Base-by-base conservation (phyloP, 2,113 vertebrate genomes). In the Mastomys coucha region DNA sequence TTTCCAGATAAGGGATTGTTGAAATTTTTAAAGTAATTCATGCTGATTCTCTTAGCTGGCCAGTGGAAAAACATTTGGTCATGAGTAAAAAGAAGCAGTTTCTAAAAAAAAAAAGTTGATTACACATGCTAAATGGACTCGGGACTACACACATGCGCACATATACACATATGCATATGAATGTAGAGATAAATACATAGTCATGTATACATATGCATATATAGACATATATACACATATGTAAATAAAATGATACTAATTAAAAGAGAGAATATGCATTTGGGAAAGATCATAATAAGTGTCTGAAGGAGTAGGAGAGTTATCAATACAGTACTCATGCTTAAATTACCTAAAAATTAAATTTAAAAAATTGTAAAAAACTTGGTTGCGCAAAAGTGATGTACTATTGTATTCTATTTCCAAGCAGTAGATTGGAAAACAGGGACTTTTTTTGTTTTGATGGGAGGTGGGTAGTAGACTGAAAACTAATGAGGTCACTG, bases 51-150 rank as follows among this genome's bases (percentile, higher is more conserved):
- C 31, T 56, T 72, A 49, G 80, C 58, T 86, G 11, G 22, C n/a
- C 91, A 92, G 60, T 78, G 14, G 22, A 63, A 20, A 88, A 73
- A 53, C 10, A 22, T 92, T 91, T 92, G 75, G 33, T 5, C 20
- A 77, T 78, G 42, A 51, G 24, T 73, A 14, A 60, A 84, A 94
- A 45, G 65, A 45, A 94, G 86, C 8, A 81, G 36, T 95, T 92
- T 95, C 51, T 80, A 89, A 89, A 67, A 89, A 76, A 77, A 56
- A 69, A 60, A 39, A 39, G 24, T 84, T 60, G 80, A n/a, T 42
- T 63, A 24, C 39, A 17, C 24, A 42, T 63, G 36, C 36, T 39
- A 84, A 80, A 84, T 42, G 56, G n/a, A 42, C 11, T 60, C 6
- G 39, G 80, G 12, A 39, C 73, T 58, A 58, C 58, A 58, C 17